phyloP scores from a whole-genome alignment of 2,113 vertebrate genomes.

The Trinectes maculatus region DNA sequence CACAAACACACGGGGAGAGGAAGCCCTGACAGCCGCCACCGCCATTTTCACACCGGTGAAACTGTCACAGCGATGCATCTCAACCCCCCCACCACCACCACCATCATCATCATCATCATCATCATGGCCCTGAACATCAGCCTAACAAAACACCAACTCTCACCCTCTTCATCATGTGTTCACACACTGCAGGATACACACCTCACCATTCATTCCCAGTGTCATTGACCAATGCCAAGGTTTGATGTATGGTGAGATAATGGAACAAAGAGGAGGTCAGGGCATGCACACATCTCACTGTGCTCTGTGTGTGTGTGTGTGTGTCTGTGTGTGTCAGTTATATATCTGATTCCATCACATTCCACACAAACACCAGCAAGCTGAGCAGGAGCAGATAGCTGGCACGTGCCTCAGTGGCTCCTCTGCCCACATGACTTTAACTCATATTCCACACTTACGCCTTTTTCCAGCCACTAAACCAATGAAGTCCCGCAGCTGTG shows the following conservation, averaged over 20 bases:
- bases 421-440: no score
- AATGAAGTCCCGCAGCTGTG: no score
- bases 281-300: neutral
- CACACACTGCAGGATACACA: constrained; percentile 19
- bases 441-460: no score
- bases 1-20: neutral
- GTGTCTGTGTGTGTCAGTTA: neutral
- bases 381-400: constrained; percentile 41
- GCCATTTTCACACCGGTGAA: neutral
- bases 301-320: neutral
- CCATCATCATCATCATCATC: constrained; percentile 12
- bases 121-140: constrained; percentile 19
- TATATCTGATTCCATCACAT: constrained; percentile 29
- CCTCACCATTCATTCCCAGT: constrained; percentile 21
- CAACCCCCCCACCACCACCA: no score
- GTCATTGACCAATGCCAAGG: constrained; percentile 11
- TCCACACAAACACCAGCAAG: constrained; percentile 21
- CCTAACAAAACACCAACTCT: constrained; percentile 17
- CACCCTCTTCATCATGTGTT: constrained; percentile 43
- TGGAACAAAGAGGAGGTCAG: constrained; percentile 20
- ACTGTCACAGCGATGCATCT: constrained; percentile 9
- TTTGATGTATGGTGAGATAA: constrained; percentile 31
- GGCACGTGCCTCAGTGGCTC: constrained; percentile 56
- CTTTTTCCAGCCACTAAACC: no score
- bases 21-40: neutral